Evolutionary conservation across 2,113 vertebrate genomes (phyloP).

Genomic region (Embiotoca jacksoni): DNA sequence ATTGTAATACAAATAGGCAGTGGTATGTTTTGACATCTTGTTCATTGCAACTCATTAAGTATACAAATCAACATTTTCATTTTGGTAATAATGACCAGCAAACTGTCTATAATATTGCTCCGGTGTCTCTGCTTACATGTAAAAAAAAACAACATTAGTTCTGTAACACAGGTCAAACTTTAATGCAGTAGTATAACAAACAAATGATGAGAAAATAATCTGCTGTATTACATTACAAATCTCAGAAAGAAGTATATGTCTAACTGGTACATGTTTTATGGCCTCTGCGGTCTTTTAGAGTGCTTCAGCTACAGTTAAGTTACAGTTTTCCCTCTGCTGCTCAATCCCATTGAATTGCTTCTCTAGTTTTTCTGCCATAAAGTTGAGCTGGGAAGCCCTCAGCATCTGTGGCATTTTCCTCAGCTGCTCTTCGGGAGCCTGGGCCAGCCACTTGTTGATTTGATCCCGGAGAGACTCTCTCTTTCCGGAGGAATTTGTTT

Average conservation of each 20-base stretch:
- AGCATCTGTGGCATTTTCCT: conserved; percentile 49
- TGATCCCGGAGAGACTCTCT: conserved; percentile 21
- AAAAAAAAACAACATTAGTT: not conserved
- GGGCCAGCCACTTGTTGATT: conserved; percentile 59
- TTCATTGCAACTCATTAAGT: not conserved
- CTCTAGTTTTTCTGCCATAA: conserved; percentile 40
- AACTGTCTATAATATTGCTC: too few relatives aligned
- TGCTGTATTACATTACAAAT: too few relatives aligned
- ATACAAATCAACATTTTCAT: too few relatives aligned
- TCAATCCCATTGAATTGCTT: conserved; percentile 42
- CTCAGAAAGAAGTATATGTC: too few relatives aligned
- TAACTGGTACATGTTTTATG: not conserved
- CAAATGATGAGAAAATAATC: too few relatives aligned
- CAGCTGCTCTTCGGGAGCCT: conserved; percentile 32
- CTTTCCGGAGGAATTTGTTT: accelerated
- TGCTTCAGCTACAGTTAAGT: not conserved
- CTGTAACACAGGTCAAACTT: too few relatives aligned
- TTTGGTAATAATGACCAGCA: too few relatives aligned
- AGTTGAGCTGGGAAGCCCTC: conserved; percentile 2
- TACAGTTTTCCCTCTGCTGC: conserved; percentile 31
- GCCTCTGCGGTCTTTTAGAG: not conserved
- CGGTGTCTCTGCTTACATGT: not conserved
- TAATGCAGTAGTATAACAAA: too few relatives aligned
- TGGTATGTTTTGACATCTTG: not conserved
- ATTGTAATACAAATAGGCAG: too few relatives aligned